Base-by-base conservation (phyloP, 2,888 invertebrate genomes). In the Frankliniella fusca region DNA sequence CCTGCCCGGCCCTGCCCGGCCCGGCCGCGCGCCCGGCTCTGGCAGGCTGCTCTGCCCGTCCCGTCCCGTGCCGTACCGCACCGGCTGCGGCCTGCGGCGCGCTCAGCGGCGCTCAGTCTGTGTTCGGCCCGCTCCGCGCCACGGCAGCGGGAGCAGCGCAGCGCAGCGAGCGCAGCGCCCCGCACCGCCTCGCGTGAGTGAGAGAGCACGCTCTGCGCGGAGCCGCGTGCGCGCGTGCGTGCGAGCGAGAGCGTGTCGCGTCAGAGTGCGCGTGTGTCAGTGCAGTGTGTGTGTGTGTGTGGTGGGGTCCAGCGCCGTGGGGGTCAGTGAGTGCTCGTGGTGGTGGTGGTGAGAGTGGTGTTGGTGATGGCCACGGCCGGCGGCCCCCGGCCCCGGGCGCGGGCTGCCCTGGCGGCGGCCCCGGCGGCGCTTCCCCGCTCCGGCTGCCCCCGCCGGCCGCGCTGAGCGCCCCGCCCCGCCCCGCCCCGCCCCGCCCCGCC, bases 71-170 rank as follows among this genome's bases (percentile, higher is more conserved):
- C 15, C 20, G 20, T 1, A n/a, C 61, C 20, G 54, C 54, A 54
- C 15, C 54, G 61, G 61, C 61, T 7, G 54, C 54, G 54, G 54
- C 7, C 54, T 50, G n/a, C n/a, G n/a, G n/a, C 38, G 5, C 2
- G 54, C 54, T 54, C 15, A 18, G 54, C 15, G 10, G 70, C 70
- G 70, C 70, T 76, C 70, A 76, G 70, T 76, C 70, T 76, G 70
- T 27, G 70, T 76, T 76, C 70, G 70, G 70, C 70, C 23, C 70
- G 70, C 70, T 11, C 27, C 23, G 70, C 20, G 38, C 38, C 38
- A 38, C 38, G n/a, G 61, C 61, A 61, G 61, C 61, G 61, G n/a
- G 61, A 18, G 18, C 61, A 18, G n/a, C 61, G 61, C 20, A n/a
- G 20, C 18, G 61, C 61, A 61, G 61, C 18, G 20, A 61, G 61